Base-by-base conservation (phyloP, 2,113 vertebrate species). In the Pseudopipra pipra region DNA sequence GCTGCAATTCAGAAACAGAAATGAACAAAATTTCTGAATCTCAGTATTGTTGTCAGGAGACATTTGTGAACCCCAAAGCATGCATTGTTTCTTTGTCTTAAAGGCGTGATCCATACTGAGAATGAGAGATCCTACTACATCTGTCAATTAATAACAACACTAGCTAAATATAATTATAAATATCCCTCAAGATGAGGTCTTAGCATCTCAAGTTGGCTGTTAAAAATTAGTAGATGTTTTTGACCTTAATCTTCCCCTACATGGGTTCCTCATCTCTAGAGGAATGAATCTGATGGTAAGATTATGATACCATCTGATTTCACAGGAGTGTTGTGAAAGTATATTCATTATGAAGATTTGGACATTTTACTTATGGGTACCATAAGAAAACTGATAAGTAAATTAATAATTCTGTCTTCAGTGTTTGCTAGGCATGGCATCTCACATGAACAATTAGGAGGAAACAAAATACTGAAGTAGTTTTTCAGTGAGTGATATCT, bases 141-240 rank as follows among this genome's bases (percentile, higher is more conserved):
- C 59, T 86, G 8, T 58, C 70, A 55, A 39, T 74, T 95, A 87
- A 12, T 51, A 87, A 67, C 18, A 84, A 23, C 23, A 41, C 23
- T 84, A 22, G 33, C 43, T 89, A 70, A 91, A 58, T 66, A 61
- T 13, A 68, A 33, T 59, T 39, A 39, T 75, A 33, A 68, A n/a
- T 79, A 94, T 88, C 73, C 24, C 2, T 1, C 30, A 77, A 31
- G 68, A 30, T 81, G 71, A 63, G 31, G n/a, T 81, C 61, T 72
- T 81, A 55, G 33, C 21, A 58, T 89, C 59, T 92, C 65, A 74
- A 11, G 33, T 51, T 91, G 47, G 14, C 43, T 94, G 47, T 84
- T 93, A 88, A 83, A 91, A 91, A 83, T 85, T 16, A 87, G 80
- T 81, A 73, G n/a, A 54, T 68, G 12, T 30, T 88, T 85, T 86